Evolutionary conservation across 2,113 vertebrate species (phyloP).

Genomic region (Ceyx margarethae): DNA sequence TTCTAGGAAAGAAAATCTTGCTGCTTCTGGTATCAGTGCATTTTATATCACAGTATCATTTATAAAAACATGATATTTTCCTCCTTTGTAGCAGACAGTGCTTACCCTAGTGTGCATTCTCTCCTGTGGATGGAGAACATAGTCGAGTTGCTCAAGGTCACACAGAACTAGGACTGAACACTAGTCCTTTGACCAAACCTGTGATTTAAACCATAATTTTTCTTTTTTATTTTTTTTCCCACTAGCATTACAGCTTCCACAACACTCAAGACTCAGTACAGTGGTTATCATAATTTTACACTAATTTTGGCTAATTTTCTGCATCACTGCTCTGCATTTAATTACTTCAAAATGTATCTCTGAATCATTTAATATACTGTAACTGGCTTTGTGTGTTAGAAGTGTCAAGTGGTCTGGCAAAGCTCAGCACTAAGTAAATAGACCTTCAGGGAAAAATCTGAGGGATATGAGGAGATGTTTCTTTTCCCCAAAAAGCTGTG

Average conservation of each 20-base stretch:
- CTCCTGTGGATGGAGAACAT: not conserved
- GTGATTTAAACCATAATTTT: not conserved
- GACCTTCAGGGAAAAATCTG: constrained; percentile 7
- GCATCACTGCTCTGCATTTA: constrained; percentile 22
- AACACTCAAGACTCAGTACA: not conserved
- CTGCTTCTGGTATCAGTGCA: not conserved
- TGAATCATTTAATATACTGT: constrained; percentile 18
- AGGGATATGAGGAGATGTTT: not conserved
- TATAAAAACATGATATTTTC: not conserved
- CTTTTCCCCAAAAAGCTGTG: not conserved
- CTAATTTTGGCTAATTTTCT: constrained; percentile 57
- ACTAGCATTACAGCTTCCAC: not conserved
- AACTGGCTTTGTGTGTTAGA: constrained; percentile 12
- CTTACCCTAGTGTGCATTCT: not conserved
- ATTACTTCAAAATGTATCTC: constrained; percentile 50
- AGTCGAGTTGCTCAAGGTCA: accelerated
- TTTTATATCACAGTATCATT: not conserved
- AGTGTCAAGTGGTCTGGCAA: constrained; percentile 44
- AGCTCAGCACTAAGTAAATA: constrained; percentile 47
- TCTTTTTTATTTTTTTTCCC: not conserved
- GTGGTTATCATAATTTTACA: constrained; percentile 42
- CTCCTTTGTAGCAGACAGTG: not conserved
- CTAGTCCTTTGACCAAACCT: not conserved
- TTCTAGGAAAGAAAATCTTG: not conserved
- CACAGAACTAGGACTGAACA: not conserved